Conservation (phyloP, 2,113 vertebrate species). For the Peromyscus californicus region DNA sequence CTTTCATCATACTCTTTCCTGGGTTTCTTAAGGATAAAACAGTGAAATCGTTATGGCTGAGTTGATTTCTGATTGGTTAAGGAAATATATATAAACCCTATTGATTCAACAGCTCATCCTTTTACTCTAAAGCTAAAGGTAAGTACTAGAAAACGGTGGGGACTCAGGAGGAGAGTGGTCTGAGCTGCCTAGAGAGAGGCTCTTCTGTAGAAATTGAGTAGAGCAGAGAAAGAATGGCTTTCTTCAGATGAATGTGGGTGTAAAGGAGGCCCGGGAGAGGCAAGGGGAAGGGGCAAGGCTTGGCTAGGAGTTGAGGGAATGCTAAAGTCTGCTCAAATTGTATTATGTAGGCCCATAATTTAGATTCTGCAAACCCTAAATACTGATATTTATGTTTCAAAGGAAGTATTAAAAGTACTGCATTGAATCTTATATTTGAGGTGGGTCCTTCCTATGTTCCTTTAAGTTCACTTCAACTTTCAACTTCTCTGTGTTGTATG, state of each 20-base stretch:
- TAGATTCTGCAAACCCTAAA: neutral
- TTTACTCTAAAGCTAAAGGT: neutral
- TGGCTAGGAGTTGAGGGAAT: neutral
- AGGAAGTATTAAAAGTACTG: neutral
- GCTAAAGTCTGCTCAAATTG: neutral
- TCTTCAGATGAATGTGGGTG: neutral
- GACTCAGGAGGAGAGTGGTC: neutral
- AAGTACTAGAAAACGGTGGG: neutral
- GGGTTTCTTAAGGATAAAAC: neutral
- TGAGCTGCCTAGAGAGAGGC: neutral
- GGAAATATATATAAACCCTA: neutral
- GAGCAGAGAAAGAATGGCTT: neutral
- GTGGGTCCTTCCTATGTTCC: neutral
- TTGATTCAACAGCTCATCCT: neutral
- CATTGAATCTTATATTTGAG: neutral
- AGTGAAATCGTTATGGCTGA: neutral
- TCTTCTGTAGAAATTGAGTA: neutral
- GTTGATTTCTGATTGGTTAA: neutral
- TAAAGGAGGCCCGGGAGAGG: neutral
- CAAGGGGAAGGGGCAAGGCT: too few relatives aligned
- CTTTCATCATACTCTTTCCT: neutral
- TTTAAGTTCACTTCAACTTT: slow-evolving; percentile 16
- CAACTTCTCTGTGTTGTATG: neutral
- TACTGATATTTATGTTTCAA: neutral
- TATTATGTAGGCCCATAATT: neutral